phyloP scores from a whole-genome alignment of 2,113 vertebrate species.

The Lagopus leucura region DNA sequence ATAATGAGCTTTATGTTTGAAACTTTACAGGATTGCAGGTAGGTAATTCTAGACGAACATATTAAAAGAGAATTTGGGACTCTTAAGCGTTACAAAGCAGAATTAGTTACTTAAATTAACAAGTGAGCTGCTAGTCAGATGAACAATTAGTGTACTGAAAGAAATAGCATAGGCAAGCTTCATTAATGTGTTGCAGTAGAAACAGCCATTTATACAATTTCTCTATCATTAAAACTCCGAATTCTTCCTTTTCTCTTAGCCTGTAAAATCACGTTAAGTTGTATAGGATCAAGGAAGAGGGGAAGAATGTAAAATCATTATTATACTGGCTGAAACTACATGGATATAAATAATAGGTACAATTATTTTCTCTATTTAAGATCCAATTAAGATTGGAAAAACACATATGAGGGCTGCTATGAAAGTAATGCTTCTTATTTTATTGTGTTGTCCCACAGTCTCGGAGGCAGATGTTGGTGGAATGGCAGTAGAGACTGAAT shows the following conservation, averaged over 20 bases:
- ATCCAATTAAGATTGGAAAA: not conserved
- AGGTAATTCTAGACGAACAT: slow-evolving; percentile 22
- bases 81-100: not conserved
- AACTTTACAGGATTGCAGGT: slow-evolving; percentile 13
- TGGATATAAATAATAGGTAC: not conserved
- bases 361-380: not conserved
- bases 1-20: slow-evolving; percentile 41
- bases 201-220: slow-evolving; percentile 1
- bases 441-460: too few species aligned
- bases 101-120: slow-evolving; percentile 19
- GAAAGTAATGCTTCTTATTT: too few species aligned
- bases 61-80: not conserved
- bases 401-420: too few species aligned
- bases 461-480: too few species aligned
- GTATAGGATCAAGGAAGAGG: not conserved
- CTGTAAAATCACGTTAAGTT: not conserved
- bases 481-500: too few species aligned
- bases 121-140: not conserved
- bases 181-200: not conserved
- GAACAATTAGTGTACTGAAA: slow-evolving; percentile 8
- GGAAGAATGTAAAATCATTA: not conserved
- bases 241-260: not conserved
- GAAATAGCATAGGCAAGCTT: slow-evolving; percentile 25
- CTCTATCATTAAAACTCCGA: not conserved
- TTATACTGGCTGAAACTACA: not conserved